A percentile compares a stretch with the other conserved stretches of the same genome.
phyloP scores from a whole-genome alignment of 2,888 invertebrate species.

The Drosophila borborema region DNA sequence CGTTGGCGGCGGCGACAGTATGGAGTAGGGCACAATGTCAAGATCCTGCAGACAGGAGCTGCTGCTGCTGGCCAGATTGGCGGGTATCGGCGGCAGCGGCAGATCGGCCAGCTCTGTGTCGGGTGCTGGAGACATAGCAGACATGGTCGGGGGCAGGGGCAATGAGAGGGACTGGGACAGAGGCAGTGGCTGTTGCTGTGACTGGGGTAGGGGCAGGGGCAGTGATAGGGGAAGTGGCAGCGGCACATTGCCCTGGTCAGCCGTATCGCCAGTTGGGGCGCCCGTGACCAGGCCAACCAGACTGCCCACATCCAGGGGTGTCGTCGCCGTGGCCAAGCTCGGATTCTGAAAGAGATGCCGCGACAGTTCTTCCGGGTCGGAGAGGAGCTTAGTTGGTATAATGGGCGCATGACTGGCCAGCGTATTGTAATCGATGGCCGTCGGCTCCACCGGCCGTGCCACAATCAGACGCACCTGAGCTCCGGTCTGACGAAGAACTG shows the following conservation, averaged over 20 bases:
- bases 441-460: conserved; percentile 96
- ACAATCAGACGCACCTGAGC: conserved; percentile 93
- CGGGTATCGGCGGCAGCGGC: conserved; percentile 84
- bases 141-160: not conserved
- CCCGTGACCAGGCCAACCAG: conserved; percentile 71
- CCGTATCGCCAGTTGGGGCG: conserved; percentile 57
- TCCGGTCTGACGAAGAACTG: conserved; percentile 90
- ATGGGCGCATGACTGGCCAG: conserved; percentile 92
- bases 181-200: conserved; percentile 56
- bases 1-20: conserved; percentile 79
- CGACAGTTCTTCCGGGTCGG: conserved; percentile 95
- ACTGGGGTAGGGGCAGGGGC: conserved; percentile 51
- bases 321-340: conserved; percentile 85
- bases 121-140: conserved; percentile 44
- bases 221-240: conserved; percentile 13
- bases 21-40: conserved; percentile 84
- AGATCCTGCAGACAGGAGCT: conserved; percentile 78
- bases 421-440: conserved; percentile 91
- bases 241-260: conserved; percentile 54
- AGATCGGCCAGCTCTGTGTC: conserved; percentile 83
- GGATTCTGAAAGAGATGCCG: conserved; percentile 91
- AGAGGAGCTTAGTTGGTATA: conserved; percentile 96
- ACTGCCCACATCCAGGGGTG: conserved; percentile 66
- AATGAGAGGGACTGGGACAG: conserved; percentile 76
- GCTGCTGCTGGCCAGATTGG: conserved; percentile 42